These are phyloP conservation scores for Plecotus auritus DNA, from an alignment of 2,113 vertebrate species.

Conservation along the genomic window DNA sequence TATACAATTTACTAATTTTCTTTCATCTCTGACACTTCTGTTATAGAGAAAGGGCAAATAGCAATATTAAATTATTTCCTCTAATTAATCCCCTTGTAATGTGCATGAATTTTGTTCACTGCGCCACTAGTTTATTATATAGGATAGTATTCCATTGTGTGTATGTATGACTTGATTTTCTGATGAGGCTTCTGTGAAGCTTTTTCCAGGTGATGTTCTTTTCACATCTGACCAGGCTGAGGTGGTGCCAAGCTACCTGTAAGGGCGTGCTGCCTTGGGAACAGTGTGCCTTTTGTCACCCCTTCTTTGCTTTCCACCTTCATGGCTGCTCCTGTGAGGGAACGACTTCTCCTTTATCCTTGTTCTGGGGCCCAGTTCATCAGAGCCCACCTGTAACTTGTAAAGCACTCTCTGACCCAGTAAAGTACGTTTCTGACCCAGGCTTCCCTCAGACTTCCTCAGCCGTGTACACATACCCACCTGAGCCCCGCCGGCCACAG, in stretches of 20 bases:
- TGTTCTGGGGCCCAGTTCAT: not conserved
- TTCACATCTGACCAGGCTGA: not conserved
- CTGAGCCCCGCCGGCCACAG: not conserved
- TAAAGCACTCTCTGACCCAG: not conserved
- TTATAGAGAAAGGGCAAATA: no score
- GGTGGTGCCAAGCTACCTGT: not conserved
- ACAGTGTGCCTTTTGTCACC: not conserved
- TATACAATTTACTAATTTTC: no score
- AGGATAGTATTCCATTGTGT: no score
- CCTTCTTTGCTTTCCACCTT: not conserved
- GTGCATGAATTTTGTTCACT: no score
- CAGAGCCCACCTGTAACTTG: not conserved
- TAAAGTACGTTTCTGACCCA: no score
- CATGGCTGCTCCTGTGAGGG: not conserved
- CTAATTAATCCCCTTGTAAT: no score
- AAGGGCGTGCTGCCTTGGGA: not conserved
- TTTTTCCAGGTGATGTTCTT: not conserved
- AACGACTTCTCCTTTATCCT: not conserved
- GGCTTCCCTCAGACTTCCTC: not conserved
- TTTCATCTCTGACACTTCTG: no score
- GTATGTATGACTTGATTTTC: not conserved
- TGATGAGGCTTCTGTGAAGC: not conserved
- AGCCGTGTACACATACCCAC: fast-evolving
- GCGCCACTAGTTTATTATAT: no score
- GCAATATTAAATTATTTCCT: no score